phyloP scores from a whole-genome alignment of 2,888 invertebrate genomes.

The Spatulosminthurus flaviceps region DNA sequence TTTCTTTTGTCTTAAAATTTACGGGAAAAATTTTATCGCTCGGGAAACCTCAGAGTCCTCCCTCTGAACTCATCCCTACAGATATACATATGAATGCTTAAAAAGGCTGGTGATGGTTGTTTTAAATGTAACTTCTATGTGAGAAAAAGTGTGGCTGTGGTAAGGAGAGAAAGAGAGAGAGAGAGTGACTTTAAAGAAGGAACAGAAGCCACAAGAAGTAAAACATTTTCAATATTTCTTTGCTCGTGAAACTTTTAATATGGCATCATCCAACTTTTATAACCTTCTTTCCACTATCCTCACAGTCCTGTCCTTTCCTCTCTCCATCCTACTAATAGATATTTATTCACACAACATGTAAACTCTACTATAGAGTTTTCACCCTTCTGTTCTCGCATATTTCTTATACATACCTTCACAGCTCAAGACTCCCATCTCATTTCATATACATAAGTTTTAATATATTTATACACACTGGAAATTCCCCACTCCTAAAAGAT shows the following conservation, averaged over 20 bases:
- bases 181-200: not conserved
- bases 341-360: constrained; percentile 33
- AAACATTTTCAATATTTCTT: constrained; percentile 46
- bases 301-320: not conserved
- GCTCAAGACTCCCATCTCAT: no score
- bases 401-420: no score
- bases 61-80: not conserved
- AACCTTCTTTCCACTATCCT: no score
- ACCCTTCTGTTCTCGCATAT: no score
- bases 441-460: no score
- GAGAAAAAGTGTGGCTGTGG: no score
- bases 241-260: constrained; percentile 37
- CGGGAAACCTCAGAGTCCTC: constrained; percentile 23
- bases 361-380: not conserved
- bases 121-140: no score
- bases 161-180: no score
- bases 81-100: no score
- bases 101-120: no score
- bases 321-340: constrained; percentile 22
- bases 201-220: constrained; percentile 9
- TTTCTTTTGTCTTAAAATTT: constrained; percentile 46
- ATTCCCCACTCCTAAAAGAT: no score
- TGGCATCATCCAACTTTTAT: constrained; percentile 39
- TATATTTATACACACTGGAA: no score
- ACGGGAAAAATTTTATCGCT: constrained; percentile 45